phyloP scores from a whole-genome alignment of 1,140 invertebrate genomes.

The Harpegnathos saltator region DNA sequence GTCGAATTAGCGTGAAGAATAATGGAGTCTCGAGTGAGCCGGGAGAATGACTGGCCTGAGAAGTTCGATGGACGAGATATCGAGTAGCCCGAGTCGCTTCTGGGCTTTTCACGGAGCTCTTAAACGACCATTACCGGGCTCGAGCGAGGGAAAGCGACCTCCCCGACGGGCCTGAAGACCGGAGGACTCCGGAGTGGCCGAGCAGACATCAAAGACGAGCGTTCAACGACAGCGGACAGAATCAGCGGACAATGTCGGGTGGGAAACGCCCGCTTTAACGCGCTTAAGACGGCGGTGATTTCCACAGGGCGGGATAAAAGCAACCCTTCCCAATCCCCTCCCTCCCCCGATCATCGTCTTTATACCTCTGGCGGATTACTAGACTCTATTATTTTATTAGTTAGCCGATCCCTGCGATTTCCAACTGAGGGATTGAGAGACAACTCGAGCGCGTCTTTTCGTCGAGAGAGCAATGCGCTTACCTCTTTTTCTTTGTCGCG shows the following conservation, averaged over 20 bases:
- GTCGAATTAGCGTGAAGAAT: conserved; percentile 50
- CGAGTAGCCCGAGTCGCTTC: conserved; percentile 50
- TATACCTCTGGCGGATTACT: not conserved
- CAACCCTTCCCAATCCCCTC: not conserved
- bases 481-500: not conserved
- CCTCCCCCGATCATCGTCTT: not conserved
- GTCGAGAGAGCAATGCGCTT: not conserved
- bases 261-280: conserved; percentile 36
- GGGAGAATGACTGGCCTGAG: conserved; percentile 38
- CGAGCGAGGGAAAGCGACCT: not conserved
- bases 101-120: conserved; percentile 62
- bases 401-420: not conserved
- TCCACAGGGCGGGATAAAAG: not conserved
- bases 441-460: too few relatives aligned
- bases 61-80: conserved; percentile 60
- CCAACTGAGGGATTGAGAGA: too few relatives aligned
- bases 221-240: not conserved
- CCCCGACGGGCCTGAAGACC: not conserved
- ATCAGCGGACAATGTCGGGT: not conserved
- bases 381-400: conserved; percentile 16
- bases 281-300: conserved; percentile 36
- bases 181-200: conserved; percentile 21
- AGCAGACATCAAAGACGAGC: conserved; percentile 44
- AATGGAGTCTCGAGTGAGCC: conserved; percentile 22
- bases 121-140: conserved; percentile 63